These are phyloP conservation scores for Timandra comae DNA, from an alignment of 2,888 invertebrate species.

Conservation along the genomic window DNA sequence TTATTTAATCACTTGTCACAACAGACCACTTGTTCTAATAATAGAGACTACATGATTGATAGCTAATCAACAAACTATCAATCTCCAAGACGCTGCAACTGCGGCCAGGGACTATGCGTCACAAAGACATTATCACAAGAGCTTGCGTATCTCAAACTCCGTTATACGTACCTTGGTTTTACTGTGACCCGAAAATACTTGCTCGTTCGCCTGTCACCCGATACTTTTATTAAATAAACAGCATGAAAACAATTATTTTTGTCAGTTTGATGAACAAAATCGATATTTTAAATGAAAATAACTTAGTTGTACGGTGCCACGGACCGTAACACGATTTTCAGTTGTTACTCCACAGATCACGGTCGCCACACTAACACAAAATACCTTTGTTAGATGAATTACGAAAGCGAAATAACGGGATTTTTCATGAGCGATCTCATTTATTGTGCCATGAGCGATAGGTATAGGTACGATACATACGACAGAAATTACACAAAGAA, in stretches of 20 bases:
- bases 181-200: constrained; percentile 65
- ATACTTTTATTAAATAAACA: constrained; percentile 63
- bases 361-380: constrained; percentile 51
- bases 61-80: constrained; percentile 23
- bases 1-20: constrained; percentile 31
- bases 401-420: constrained; percentile 72
- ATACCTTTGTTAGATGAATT: constrained; percentile 65
- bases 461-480: no score
- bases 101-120: constrained; percentile 31
- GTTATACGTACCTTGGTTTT: constrained; percentile 55
- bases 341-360: constrained; percentile 41
- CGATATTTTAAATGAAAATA: constrained; percentile 60
- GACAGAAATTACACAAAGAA: constrained; percentile 61
- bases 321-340: constrained; percentile 38
- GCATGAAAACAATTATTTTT: constrained; percentile 58
- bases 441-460: no score
- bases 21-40: constrained; percentile 29
- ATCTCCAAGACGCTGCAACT: constrained; percentile 10
- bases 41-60: constrained; percentile 33
- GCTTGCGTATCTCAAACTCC: constrained; percentile 23
- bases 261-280: constrained; percentile 58
- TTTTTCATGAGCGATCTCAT: constrained; percentile 53
- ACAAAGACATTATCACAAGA: constrained; percentile 28
- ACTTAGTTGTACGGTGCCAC: constrained; percentile 45
- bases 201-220: constrained; percentile 49